Evolutionary conservation across 1,140 invertebrate genomes (phyloP).

Genomic region (Cydia fagiglandana): DNA sequence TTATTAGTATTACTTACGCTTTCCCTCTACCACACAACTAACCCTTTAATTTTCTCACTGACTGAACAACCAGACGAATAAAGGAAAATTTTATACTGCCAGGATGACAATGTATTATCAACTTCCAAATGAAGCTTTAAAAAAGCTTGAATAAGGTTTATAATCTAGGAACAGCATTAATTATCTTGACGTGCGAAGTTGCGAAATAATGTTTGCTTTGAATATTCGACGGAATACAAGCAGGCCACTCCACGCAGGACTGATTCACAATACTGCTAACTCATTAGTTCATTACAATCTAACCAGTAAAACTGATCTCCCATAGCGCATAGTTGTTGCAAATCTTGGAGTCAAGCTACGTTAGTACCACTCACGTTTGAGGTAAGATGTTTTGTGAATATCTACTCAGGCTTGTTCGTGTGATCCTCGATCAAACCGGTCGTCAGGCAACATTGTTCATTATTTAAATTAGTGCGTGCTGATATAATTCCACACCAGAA

Average conservation of each 20-base stretch:
- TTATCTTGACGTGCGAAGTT: slow-evolving; percentile 3
- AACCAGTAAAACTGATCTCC: not conserved
- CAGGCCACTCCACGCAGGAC: not conserved
- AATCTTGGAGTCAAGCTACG: not conserved
- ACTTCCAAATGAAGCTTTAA: not conserved
- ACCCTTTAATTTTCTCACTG: not conserved
- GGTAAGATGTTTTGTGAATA: not conserved
- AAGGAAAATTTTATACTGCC: no score
- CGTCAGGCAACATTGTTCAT: slow-evolving; percentile 64
- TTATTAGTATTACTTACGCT: no score
- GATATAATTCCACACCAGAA: slow-evolving; percentile 56
- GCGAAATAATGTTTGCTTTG: slow-evolving; percentile 4
- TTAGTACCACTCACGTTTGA: not conserved
- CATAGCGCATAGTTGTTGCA: not conserved
- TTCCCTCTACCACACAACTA: no score
- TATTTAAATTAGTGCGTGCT: slow-evolving; percentile 69
- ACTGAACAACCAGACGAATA: no score
- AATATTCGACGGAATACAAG: not conserved
- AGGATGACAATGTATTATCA: no score
- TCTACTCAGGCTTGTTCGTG: slow-evolving; percentile 40
- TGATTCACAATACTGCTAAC: not conserved
- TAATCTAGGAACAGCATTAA: not conserved
- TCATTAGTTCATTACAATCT: not conserved
- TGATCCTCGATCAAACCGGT: slow-evolving; percentile 56
- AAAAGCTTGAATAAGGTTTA: not conserved